A percentile compares a stretch with the other conserved stretches of the same genome.
Evolutionary conservation across 1,140 invertebrate genomes (phyloP).

Genomic region (Ectropis grisescens): DNA sequence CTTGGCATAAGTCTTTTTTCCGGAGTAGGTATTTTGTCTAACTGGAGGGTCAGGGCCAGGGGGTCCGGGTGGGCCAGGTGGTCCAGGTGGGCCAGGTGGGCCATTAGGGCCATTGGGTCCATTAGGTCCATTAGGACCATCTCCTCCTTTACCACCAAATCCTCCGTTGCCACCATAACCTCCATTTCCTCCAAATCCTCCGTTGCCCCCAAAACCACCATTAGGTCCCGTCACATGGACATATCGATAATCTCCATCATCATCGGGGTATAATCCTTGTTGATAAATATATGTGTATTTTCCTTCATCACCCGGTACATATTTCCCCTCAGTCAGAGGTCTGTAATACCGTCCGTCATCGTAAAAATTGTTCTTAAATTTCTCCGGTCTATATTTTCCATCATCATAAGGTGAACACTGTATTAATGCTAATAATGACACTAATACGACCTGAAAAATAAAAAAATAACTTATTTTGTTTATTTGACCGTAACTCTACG

Average conservation of each 20-base stretch:
- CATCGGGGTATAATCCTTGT: conserved; percentile 45
- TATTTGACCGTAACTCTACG: no score
- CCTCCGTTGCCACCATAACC: conserved; percentile 35
- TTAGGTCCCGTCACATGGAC: conserved; percentile 47
- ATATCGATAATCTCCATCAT: conserved; percentile 67
- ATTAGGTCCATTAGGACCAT: conserved; percentile 22
- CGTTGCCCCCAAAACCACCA: conserved; percentile 39
- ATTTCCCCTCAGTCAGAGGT: conserved; percentile 57
- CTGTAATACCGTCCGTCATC: conserved; percentile 55
- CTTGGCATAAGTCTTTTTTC: conserved; percentile 35
- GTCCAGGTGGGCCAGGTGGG: conserved; percentile 26
- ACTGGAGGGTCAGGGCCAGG: conserved; percentile 2
- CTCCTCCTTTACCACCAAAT: conserved; percentile 27
- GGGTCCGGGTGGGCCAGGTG: conserved; percentile 9
- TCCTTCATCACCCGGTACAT: conserved; percentile 67
- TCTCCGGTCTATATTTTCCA: conserved; percentile 44
- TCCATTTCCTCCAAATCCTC: conserved; percentile 13
- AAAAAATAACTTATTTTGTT: conserved; percentile 1
- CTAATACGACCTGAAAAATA: conserved; percentile 26
- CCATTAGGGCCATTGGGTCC: conserved; percentile 30
- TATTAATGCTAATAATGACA: conserved; percentile 23
- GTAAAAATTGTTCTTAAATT: conserved; percentile 18
- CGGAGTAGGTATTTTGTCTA: conserved; percentile 34
- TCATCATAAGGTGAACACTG: conserved; percentile 40
- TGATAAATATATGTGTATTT: conserved; percentile 61